phyloP scores from a whole-genome alignment of 2,797 vertebrate genomes.

The Sebastes minor region DNA sequence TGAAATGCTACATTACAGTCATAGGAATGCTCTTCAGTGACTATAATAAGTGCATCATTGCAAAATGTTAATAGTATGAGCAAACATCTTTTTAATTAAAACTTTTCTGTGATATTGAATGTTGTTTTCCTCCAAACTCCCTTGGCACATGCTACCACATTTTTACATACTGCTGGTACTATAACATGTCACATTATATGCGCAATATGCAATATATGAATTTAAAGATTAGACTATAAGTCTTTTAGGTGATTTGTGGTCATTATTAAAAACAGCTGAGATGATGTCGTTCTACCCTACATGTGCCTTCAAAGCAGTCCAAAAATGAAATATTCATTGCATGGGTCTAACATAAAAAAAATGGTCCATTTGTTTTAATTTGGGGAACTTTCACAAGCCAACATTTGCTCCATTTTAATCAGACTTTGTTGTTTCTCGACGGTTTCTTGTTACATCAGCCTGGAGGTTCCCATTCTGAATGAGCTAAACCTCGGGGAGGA shows the following conservation, averaged over 20 bases:
- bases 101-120: neutral
- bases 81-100: neutral
- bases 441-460: too few relatives aligned
- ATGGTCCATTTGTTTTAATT: neutral
- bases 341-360: neutral
- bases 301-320: too few relatives aligned
- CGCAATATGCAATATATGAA: neutral
- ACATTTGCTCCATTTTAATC: too few relatives aligned
- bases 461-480: too few relatives aligned
- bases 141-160: neutral
- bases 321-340: too few relatives aligned
- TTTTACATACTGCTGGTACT: too few relatives aligned
- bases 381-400: too few relatives aligned
- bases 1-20: neutral
- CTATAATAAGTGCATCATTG: neutral
- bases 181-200: neutral
- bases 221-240: neutral
- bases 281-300: neutral
- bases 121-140: neutral
- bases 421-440: too few relatives aligned
- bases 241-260: neutral
- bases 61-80: neutral
- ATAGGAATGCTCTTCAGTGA: neutral
- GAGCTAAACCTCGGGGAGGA: too few relatives aligned
- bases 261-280: neutral